Percentiles rank a stretch among this genome's conserved stretches.
phyloP scores from a whole-genome alignment of 2,113 vertebrate species.

The Agelaius phoeniceus region DNA sequence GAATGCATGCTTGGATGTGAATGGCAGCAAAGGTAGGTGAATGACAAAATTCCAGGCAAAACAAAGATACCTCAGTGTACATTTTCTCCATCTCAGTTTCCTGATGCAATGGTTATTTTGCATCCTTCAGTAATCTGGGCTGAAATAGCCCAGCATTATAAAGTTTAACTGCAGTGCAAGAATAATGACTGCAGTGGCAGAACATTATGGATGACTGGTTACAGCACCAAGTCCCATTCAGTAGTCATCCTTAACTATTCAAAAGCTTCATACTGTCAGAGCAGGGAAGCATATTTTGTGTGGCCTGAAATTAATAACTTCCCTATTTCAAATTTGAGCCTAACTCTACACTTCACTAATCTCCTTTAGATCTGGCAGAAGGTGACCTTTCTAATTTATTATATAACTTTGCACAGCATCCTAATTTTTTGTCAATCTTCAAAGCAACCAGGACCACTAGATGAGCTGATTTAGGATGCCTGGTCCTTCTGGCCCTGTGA shows the following conservation, averaged over 20 bases:
- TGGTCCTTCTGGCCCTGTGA: background rate
- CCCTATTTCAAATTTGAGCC: background rate
- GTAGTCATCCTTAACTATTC: conserved; percentile 1
- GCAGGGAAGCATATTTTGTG: background rate
- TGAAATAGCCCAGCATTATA: conserved; percentile 44
- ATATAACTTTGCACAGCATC: background rate
- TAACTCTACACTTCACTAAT: background rate
- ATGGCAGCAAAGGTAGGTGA: background rate
- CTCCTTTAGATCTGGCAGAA: conserved; percentile 29
- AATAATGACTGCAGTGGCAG: conserved; percentile 30
- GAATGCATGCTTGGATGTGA: background rate
- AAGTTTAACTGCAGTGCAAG: conserved; percentile 36
- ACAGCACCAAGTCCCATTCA: background rate
- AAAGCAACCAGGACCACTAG: background rate
- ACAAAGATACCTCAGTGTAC: background rate
- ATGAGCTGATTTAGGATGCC: background rate
- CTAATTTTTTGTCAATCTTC: background rate
- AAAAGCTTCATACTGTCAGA: background rate
- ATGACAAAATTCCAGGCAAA: background rate
- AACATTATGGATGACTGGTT: conserved; percentile 25
- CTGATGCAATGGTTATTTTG: conserved; percentile 1
- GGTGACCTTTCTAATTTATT: background rate
- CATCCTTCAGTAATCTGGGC: background rate
- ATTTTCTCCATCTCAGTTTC: background rate
- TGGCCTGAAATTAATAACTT: background rate